A percentile compares a stretch with the other conserved stretches of the same genome.
Conservation (phyloP, 1,140 invertebrate genomes). For the Tetragnatha versicolor region DNA sequence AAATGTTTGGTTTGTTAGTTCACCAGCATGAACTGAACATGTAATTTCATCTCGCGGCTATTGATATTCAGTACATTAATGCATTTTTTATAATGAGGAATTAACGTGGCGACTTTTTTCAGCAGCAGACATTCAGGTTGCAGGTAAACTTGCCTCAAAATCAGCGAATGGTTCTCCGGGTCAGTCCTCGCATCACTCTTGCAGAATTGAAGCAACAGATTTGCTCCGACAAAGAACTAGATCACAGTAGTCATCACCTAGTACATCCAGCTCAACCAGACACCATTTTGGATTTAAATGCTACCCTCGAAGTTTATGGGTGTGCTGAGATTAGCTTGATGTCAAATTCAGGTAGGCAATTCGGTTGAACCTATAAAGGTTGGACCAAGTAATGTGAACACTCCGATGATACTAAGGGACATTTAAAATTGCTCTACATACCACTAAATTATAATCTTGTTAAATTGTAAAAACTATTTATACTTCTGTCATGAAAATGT, state of each 20-base stretch:
- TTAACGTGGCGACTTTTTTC: conserved; percentile 50
- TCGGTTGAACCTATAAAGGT: too few species aligned
- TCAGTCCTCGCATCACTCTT: conserved; percentile 73
- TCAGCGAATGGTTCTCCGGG: conserved; percentile 79
- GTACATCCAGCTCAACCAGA: conserved; percentile 42
- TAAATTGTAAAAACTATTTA: too few species aligned
- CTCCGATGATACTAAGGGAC: too few species aligned
- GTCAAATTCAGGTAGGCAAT: conserved; percentile 52
- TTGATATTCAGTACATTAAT: too few species aligned
- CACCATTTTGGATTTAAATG: conserved; percentile 55
- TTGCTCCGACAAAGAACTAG: conserved; percentile 81
- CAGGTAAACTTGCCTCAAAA: conserved; percentile 83
- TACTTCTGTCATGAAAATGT: too few species aligned
- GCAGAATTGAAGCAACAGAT: conserved; percentile 75
- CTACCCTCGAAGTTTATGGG: conserved; percentile 54
- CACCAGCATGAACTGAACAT: too few species aligned
- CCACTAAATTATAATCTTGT: too few species aligned
- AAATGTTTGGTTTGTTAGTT: too few species aligned
- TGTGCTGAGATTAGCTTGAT: conserved; percentile 57
- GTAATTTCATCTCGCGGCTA: too few species aligned
- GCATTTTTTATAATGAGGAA: too few species aligned
- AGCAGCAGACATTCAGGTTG: conserved; percentile 75
- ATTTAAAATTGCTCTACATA: too few species aligned
- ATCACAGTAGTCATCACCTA: conserved; percentile 77
- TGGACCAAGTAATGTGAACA: too few species aligned